Percentiles rank a stretch among this genome's conserved stretches.
Evolutionary conservation across 2,888 invertebrate species (phyloP).

Genomic region (Tridacna gigas): DNA sequence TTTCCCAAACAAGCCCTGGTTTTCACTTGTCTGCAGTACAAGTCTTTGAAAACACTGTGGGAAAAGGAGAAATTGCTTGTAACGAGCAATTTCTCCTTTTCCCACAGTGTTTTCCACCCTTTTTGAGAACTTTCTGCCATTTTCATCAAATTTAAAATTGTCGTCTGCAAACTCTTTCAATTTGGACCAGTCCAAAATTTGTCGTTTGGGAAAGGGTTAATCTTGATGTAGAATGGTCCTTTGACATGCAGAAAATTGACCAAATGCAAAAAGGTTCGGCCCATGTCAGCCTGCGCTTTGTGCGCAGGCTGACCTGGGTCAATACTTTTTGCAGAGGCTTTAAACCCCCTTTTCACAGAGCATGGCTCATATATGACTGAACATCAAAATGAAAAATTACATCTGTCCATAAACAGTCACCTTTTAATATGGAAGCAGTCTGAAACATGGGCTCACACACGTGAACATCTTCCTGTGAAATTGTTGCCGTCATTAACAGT

Average conservation of each 20-base stretch:
- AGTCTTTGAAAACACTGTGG: not conserved
- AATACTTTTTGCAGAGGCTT: too few species aligned
- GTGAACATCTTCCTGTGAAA: conserved; percentile 31
- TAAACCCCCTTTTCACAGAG: too few species aligned
- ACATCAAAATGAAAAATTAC: too few species aligned
- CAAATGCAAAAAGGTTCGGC: too few species aligned
- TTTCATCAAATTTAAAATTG: too few species aligned
- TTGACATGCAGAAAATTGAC: too few species aligned
- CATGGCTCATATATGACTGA: too few species aligned
- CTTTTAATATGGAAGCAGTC: conserved; percentile 35
- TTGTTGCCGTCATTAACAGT: conserved; percentile 26
- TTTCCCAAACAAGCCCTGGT: not conserved
- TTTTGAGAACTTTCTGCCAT: too few species aligned
- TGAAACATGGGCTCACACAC: conserved; percentile 33
- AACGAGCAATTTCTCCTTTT: conserved; percentile 1
- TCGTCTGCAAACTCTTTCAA: not conserved
- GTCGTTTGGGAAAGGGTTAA: not conserved
- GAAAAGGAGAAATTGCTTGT: not conserved
- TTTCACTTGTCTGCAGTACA: not conserved
- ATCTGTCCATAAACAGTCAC: conserved; percentile 3
- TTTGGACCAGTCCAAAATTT: not conserved
- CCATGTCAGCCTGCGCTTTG: too few species aligned
- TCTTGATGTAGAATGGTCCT: not conserved
- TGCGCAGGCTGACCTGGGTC: too few species aligned
- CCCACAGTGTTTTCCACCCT: not conserved